A percentile compares a stretch with the other conserved stretches of the same genome.
Conservation (phyloP, 2,888 invertebrate genomes). For the Limnephilus lunatus region DNA sequence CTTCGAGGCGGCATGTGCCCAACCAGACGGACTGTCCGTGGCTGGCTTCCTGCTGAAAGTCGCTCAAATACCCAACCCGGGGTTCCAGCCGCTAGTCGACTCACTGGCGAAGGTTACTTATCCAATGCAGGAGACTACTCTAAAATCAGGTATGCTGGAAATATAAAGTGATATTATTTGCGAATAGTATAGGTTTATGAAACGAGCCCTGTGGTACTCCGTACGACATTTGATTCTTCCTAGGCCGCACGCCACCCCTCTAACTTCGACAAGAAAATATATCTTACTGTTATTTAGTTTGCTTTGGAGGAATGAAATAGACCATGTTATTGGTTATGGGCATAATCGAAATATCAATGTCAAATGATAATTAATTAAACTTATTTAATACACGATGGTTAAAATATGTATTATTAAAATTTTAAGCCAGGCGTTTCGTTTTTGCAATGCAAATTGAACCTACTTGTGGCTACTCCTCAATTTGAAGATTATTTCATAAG, state of each 20-base stretch:
- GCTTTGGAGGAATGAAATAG: background rate
- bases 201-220: background rate
- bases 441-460: too few species aligned
- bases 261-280: too few species aligned
- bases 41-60: constrained; percentile 83
- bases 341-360: background rate
- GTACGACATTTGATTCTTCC: background rate
- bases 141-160: constrained; percentile 46
- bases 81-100: constrained; percentile 79
- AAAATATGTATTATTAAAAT: too few species aligned
- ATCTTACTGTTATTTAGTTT: background rate
- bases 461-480: background rate
- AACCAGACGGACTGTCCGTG: constrained; percentile 84
- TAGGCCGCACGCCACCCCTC: background rate
- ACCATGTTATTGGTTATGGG: background rate
- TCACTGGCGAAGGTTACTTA: constrained; percentile 73
- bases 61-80: constrained; percentile 78
- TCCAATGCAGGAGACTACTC: constrained; percentile 68
- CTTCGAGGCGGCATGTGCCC: constrained; percentile 81
- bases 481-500: background rate
- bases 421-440: too few species aligned
- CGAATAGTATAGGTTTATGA: background rate
- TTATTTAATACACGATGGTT: too few species aligned
- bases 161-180: background rate
- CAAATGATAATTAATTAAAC: too few species aligned